Base-by-base conservation (phyloP, 2,888 invertebrate genomes). In the Acleris cristana region DNA sequence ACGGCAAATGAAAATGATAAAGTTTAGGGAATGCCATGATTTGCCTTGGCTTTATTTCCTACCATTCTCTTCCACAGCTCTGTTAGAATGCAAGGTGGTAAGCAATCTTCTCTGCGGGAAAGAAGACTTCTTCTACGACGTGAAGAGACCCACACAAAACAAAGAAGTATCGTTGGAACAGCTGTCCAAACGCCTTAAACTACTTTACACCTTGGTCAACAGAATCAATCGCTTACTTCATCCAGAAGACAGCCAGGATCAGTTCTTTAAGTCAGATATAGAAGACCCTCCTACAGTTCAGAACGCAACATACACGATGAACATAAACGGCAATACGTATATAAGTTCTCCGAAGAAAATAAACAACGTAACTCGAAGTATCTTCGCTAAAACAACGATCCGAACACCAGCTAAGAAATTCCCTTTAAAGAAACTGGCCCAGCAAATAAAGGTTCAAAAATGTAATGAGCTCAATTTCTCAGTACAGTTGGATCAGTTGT, bases 11-110 rank as follows among this genome's bases (percentile, higher is more conserved):
- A 34, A 34, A 34, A 34, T 1, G 34, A 10, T 34, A 34, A 30
- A 30, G 34, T 34, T 34, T 34, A 0, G 34, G 10, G 10, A 34
- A 10, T 10, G 34, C 34, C 10, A 34, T 34, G 34, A 3, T 34
- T 34, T 34, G 5, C 14, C 40, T 14, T 40, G 4, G 5, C 40
- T 40, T 40, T 14, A 40, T 40, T 40, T 12, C 4, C 10, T 34
- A 14, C 48, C 30, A 26, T 65, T 69, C 60, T 56, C 14, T 65
- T 59, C 48, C 81, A 62, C 81, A 92, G 92, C 84, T 21, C 83
- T 84, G 80, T 77, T 75, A 26, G 92, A 92, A 75, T 92, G 92
- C 71, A 91, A 90, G 78, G 82, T 89, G 3, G 92, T 92, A 0
- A 87, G 84, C 71, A 86, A 91, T 64, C 73, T 88, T 12, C 73